Conservation (phyloP, 1,140 invertebrate species). For the Pentalonia nigronervosa region DNA sequence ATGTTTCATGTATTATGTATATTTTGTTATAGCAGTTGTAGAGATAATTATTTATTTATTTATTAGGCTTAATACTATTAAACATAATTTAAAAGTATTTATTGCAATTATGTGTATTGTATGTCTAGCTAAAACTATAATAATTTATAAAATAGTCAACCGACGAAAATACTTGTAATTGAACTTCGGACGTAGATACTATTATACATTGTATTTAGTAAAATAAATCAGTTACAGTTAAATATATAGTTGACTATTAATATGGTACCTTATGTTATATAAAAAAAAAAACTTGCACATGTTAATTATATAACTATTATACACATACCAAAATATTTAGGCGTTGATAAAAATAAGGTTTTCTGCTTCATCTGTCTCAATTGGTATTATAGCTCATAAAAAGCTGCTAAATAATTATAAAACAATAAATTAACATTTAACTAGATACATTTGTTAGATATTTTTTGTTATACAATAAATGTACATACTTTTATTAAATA, state of each 20-base stretch:
- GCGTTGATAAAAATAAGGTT: not conserved
- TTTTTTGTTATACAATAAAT: no score
- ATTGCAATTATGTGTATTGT: not conserved
- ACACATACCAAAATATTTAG: not conserved
- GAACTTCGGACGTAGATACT: not conserved
- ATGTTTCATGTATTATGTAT: not conserved
- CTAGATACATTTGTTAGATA: no score
- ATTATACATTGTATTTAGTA: not conserved
- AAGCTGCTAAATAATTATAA: not conserved
- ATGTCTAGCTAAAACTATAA: not conserved
- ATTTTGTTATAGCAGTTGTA: not conserved
- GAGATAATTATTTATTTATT: not conserved
- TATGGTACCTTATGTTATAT: no score
- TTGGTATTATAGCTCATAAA: not conserved
- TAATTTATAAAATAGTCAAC: not conserved
- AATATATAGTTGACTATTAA: not conserved
- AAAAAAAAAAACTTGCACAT: no score
- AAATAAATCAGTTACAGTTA: not conserved
- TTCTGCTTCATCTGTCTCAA: not conserved
- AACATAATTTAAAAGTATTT: slow-evolving; percentile 11
- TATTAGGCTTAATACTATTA: not conserved
- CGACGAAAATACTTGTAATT: not conserved
- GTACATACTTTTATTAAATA: no score
- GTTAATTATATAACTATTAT: no score
- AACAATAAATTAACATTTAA: no score